Base-by-base conservation (phyloP, 2,113 vertebrate genomes). In the Hypomesus transpacificus region DNA sequence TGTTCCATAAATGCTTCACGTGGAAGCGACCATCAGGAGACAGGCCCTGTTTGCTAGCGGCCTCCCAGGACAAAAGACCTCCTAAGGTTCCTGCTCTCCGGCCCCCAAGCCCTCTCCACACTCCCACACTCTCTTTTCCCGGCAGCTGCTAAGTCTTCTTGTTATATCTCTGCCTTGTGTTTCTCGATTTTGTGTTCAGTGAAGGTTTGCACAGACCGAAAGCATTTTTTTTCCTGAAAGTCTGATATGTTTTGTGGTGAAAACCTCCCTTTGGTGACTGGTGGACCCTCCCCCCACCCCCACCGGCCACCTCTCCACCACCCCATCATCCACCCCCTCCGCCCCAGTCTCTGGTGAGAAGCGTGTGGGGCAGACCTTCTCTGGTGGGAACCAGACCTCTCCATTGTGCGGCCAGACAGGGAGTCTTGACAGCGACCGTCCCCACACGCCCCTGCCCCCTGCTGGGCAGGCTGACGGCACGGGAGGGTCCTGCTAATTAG, bases 1-100 rank as follows among this genome's bases (percentile, higher is more conserved):
- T 90, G 87, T 89, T 86, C 87, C 78, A 87, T 89, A 87, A 93
- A 92, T 82, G 85, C 81, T 81, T 81, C 80, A 84, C 86, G 87
- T 76, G 80, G 77, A 77, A 79, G 80, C 77, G 76, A 80, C 79
- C 59, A 60, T 74, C 65, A 75, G 73, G 74, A 88, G 84, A 82
- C 86, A 76, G 66, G 68, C 67, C 74, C 77, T 90, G 82, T 91
- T 90, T 89, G 86, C 83, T 70, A 70, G 76, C 82, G 86, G 83
- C 87, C 87, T 73, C 80, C 51, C 66, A 77, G 83, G 89, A 86
- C 90, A 90, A 84, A 61, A 28, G 26, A 63, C 39, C 39, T 46
- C 39, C 80, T 39, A 76, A 84, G 71, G 78, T 84, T 80, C 80
- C 68, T 14, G 65, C 78, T 71, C 80, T 87, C 69, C 39, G 39